These are phyloP conservation scores for Drosophila acutilabella DNA, from an alignment of 2,888 invertebrate genomes.

Conservation along the genomic window DNA sequence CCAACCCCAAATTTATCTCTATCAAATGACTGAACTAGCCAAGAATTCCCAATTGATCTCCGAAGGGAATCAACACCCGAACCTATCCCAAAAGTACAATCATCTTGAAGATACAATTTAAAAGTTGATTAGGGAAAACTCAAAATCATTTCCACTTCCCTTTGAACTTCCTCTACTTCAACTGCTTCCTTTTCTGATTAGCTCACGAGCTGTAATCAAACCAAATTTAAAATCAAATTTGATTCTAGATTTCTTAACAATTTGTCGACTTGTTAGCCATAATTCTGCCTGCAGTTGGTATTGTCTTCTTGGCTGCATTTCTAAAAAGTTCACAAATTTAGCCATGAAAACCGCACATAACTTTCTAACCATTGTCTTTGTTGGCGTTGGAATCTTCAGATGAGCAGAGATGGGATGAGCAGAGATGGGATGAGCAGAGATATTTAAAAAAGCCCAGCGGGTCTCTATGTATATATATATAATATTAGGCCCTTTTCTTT, in stretches of 20 bases:
- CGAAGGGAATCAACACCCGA: background rate
- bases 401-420: slow-evolving; percentile 4
- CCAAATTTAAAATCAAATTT: slow-evolving; percentile 14
- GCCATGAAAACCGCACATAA: slow-evolving; percentile 55
- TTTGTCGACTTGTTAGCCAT: slow-evolving; percentile 51
- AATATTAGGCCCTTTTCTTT: slow-evolving; percentile 34
- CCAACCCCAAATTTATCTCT: background rate
- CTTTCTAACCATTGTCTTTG: slow-evolving; percentile 73
- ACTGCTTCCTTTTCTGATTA: slow-evolving; percentile 20
- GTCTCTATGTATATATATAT: background rate
- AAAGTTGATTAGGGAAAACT: slow-evolving; percentile 38
- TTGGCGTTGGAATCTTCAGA: background rate
- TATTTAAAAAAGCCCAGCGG: background rate
- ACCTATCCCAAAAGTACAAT: slow-evolving; percentile 33
- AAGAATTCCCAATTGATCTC: background rate
- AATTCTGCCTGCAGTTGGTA: slow-evolving; percentile 29
- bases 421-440: slow-evolving; percentile 3
- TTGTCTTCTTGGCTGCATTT: slow-evolving; percentile 35
- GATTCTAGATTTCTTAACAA: slow-evolving; percentile 7
- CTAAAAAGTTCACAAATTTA: slow-evolving; percentile 39
- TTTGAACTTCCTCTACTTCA: background rate
- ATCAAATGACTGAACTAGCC: background rate
- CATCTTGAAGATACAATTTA: slow-evolving; percentile 58
- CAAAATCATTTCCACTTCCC: slow-evolving; percentile 55
- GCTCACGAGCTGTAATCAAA: slow-evolving; percentile 26